A percentile compares a stretch with the other conserved stretches of the same genome.
phyloP scores from a whole-genome alignment of 2,113 vertebrate genomes.

The Piprites chloris region DNA sequence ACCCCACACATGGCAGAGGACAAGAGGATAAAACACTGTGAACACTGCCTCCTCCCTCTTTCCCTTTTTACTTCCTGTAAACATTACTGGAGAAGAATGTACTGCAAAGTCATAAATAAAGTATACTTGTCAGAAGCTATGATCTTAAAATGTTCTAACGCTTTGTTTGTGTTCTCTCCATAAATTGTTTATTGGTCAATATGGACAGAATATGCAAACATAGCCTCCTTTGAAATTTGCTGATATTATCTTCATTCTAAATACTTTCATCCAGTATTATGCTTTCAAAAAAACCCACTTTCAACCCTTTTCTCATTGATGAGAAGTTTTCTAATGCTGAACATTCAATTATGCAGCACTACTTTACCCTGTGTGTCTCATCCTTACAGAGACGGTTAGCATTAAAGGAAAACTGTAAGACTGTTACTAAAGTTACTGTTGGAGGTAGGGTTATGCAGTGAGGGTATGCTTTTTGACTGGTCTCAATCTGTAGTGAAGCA shows the following conservation, averaged over 20 bases:
- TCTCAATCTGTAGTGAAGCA: background rate
- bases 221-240: slow-evolving; percentile 27
- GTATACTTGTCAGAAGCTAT: slow-evolving; percentile 70
- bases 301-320: background rate
- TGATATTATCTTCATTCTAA: slow-evolving; percentile 9
- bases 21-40: background rate
- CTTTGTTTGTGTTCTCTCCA: slow-evolving; percentile 64
- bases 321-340: background rate
- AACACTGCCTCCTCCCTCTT: background rate
- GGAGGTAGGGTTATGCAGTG: background rate
- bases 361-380: background rate
- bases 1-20: background rate
- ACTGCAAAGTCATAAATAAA: slow-evolving; percentile 73
- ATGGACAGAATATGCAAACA: slow-evolving; percentile 62
- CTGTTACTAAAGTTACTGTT: background rate
- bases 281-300: background rate
- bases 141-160: slow-evolving; percentile 65
- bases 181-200: slow-evolving; percentile 77
- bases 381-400: background rate
- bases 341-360: background rate
- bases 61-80: background rate
- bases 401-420: background rate
- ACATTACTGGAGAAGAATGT: slow-evolving; percentile 43
- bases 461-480: background rate
- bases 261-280: background rate